These are phyloP conservation scores for Okamejei kenojei DNA, from an alignment of 2,797 vertebrate genomes.

Conservation along the genomic window DNA sequence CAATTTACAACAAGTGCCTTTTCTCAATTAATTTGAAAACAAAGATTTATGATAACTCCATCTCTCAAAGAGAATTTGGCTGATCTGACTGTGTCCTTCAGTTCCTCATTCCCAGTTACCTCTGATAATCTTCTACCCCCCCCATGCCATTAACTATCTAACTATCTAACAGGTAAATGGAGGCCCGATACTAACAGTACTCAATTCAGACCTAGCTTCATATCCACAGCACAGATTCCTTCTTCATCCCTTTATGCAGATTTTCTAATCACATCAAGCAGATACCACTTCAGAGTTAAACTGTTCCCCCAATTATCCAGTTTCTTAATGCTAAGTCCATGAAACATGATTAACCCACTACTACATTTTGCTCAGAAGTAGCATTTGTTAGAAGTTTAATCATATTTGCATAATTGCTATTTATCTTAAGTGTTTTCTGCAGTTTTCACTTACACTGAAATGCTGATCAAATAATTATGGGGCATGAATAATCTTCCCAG, in stretches of 20 bases:
- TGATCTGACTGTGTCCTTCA: no score
- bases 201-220: background rate
- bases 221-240: background rate
- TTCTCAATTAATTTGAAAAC: background rate
- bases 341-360: conserved; percentile 15
- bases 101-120: no score
- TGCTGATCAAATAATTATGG: conserved; percentile 4
- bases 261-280: conserved; percentile 8
- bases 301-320: conserved; percentile 25
- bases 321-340: conserved; percentile 27
- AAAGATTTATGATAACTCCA: no score
- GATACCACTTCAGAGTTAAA: conserved; percentile 29
- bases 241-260: background rate
- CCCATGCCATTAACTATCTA: no score
- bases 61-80: no score
- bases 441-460: background rate
- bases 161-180: background rate
- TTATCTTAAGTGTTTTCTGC: conserved; percentile 7
- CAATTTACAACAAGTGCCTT: background rate
- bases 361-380: conserved; percentile 17
- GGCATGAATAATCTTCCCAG: background rate
- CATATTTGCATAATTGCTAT: conserved; percentile 22
- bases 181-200: background rate
- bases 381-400: conserved; percentile 14
- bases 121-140: no score